Evolutionary conservation across 2,888 invertebrate genomes (phyloP).

Genomic region (Steinernema carpocapsae): DNA sequence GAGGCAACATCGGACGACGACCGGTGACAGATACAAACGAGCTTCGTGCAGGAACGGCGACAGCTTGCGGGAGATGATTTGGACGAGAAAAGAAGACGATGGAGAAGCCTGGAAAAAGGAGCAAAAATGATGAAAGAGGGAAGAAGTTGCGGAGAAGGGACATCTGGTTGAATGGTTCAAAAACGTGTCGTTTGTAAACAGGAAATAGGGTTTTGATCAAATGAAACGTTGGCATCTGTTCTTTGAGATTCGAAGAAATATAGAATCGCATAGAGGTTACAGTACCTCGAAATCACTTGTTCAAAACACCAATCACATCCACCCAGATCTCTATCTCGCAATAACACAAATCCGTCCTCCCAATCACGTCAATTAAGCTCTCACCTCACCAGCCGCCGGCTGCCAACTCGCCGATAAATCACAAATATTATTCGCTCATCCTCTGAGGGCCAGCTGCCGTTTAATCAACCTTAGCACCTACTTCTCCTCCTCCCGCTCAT

Average conservation of each 20-base stretch:
- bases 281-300: too few relatives aligned
- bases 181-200: too few relatives aligned
- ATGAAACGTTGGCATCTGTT: too few relatives aligned
- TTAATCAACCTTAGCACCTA: not conserved
- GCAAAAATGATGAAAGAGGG: not conserved
- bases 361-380: not conserved
- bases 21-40: conserved; percentile 22
- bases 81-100: too few relatives aligned
- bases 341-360: not conserved
- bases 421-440: conserved; percentile 5
- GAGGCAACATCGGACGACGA: not conserved
- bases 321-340: not conserved
- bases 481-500: too few relatives aligned
- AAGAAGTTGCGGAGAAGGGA: not conserved
- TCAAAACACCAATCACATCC: not conserved
- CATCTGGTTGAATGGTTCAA: too few relatives aligned
- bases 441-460: conserved; percentile 4
- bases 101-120: not conserved
- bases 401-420: conserved; percentile 13
- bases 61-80: not conserved
- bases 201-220: too few relatives aligned
- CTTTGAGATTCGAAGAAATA: too few relatives aligned
- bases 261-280: too few relatives aligned
- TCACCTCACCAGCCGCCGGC: not conserved
- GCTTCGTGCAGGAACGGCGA: not conserved